Evolutionary conservation across 2,888 invertebrate species (phyloP), one percentile per base, ranked within the genome.

Genomic region (Ectemnius lituratus): DNA sequence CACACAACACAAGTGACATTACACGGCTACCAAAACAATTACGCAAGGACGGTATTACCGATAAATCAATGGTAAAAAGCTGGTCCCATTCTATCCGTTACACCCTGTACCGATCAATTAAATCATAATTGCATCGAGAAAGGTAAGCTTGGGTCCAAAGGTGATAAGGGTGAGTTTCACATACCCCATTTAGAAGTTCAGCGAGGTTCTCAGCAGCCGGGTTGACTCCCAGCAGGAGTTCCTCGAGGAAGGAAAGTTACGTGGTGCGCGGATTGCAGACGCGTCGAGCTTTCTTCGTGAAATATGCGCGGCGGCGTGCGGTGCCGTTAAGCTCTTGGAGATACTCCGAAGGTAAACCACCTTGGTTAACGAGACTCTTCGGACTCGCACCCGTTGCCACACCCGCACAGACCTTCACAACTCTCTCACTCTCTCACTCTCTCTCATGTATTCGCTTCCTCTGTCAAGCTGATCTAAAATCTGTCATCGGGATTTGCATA

Each of bases 361-460:
- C 56, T 56, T 57, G 59, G 56, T 20, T 68, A 73, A 69, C 62
- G 61, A 73, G 69, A 69, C 61, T 64, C 64, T 69, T 62, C 37
- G 37, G 52, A 52, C 52, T 14, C 16, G 52, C 52, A 3, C 52
- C 27, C 23, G 46, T 8, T 20, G 73, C 28, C 23, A n/a, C 64
- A 14, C 57, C 64, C 8, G n/a, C 18, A 16, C 52, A 37, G 37
- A 37, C 37, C 37, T 37, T 11, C 11, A 8, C 37, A 5, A 37
- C 37, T 14, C 59, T 18, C 28, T 56, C 59, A 8, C 58, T 59
- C 5, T 2, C 59, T 59, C 37, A 37, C 8, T 4, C 27, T 0
- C 28, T 56, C n/a, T n/a, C n/a, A n/a, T n/a, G n/a, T n/a, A n/a
- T n/a, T n/a, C 59, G 18, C 59, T 59, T 1, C 23, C 59, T 59